Percentiles rank a stretch among this genome's conserved stretches.
Evolutionary conservation across 1,140 invertebrate species (phyloP).

Genomic region (Psix sp.): DNA sequence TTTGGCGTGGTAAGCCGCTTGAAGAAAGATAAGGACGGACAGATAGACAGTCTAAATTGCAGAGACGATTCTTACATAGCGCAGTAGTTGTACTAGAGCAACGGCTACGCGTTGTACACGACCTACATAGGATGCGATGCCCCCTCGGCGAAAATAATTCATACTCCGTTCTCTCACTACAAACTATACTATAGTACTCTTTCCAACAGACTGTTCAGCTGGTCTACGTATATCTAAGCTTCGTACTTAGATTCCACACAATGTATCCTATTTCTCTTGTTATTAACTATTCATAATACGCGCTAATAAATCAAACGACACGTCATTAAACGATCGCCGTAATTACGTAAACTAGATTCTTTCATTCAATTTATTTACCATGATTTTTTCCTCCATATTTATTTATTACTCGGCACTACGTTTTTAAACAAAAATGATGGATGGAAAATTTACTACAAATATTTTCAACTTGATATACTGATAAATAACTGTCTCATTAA

Average conservation of each 20-base stretch:
- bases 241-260: slow-evolving; percentile 42
- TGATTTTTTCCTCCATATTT: background rate
- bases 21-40: slow-evolving; percentile 1
- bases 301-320: slow-evolving; percentile 24
- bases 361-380: slow-evolving; percentile 1
- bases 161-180: slow-evolving; percentile 66
- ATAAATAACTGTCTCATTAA: no score
- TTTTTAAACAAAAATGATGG: no score
- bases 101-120: slow-evolving; percentile 73
- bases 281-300: slow-evolving; percentile 34
- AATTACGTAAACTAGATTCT: slow-evolving; percentile 1
- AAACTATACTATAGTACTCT: slow-evolving; percentile 58
- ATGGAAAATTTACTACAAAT: no score
- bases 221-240: slow-evolving; percentile 41
- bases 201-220: slow-evolving; percentile 49
- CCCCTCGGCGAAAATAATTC: slow-evolving; percentile 78
- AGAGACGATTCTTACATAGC: slow-evolving; percentile 62
- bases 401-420: no score
- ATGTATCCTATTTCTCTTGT: slow-evolving; percentile 18
- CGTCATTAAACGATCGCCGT: slow-evolving; percentile 21
- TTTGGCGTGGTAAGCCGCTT: background rate
- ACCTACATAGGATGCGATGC: slow-evolving; percentile 78
- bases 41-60: slow-evolving; percentile 47
- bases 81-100: slow-evolving; percentile 63
- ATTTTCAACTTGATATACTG: no score